These are phyloP conservation scores for Tryphoninae sp. DNA, from an alignment of 2,888 invertebrate species.

Conservation along the genomic window DNA sequence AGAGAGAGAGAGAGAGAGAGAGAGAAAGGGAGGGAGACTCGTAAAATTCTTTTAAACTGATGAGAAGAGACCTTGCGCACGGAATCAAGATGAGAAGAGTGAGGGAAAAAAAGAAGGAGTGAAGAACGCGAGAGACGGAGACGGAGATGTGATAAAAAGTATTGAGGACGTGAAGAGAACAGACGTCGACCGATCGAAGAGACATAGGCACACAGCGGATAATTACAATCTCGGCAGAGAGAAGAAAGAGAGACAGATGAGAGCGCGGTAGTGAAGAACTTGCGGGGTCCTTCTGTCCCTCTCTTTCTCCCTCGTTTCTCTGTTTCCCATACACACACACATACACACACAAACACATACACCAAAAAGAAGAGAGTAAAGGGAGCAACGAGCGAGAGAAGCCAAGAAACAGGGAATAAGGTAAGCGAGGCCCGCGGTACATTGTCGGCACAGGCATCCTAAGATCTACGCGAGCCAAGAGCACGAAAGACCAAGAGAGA, in stretches of 20 bases:
- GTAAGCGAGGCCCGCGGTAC: slow-evolving; percentile 64
- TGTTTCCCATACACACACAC: slow-evolving; percentile 15
- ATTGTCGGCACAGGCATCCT: slow-evolving; percentile 72
- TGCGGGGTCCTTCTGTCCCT: slow-evolving; percentile 27
- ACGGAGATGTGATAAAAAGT: slow-evolving; percentile 44
- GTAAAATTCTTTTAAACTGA: slow-evolving; percentile 55
- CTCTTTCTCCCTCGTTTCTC: background rate
- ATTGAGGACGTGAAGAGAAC: slow-evolving; percentile 49
- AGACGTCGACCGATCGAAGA: slow-evolving; percentile 67
- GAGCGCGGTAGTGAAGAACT: slow-evolving; percentile 12
- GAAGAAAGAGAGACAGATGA: slow-evolving; percentile 28
- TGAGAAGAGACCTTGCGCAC: slow-evolving; percentile 43
- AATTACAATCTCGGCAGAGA: slow-evolving; percentile 66
- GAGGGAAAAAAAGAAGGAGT: slow-evolving; percentile 5
- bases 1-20: slow-evolving; percentile 29
- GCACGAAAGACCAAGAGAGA: slow-evolving; percentile 40
- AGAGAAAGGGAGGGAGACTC: slow-evolving; percentile 42
- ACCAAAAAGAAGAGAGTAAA: slow-evolving; percentile 33
- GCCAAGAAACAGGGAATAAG: slow-evolving; percentile 56
- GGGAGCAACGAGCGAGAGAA: slow-evolving; percentile 53
- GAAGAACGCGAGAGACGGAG: slow-evolving; percentile 20
- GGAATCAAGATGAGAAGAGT: slow-evolving; percentile 39
- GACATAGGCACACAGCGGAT: slow-evolving; percentile 66
- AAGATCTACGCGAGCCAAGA: slow-evolving; percentile 72
- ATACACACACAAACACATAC: too few species aligned